Conservation (phyloP, 1,140 invertebrate genomes). For the Neuroterus valhalla region DNA sequence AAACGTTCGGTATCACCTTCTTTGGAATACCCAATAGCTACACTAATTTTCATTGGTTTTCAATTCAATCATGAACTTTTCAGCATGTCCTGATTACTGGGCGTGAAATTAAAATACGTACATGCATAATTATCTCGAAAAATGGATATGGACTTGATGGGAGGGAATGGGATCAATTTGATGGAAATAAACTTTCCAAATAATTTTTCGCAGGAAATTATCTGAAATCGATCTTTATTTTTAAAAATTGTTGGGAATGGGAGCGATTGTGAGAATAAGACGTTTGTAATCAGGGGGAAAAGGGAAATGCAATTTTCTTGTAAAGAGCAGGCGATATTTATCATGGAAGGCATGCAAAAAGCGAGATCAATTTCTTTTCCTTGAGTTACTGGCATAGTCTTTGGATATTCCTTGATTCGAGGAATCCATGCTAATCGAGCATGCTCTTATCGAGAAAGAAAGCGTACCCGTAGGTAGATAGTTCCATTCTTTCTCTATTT, state of each 20-base stretch:
- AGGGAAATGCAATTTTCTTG: conserved; percentile 20
- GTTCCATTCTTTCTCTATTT: conserved; percentile 15
- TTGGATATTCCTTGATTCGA: conserved; percentile 12
- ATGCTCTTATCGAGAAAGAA: conserved; percentile 23
- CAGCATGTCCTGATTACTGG: too few species aligned
- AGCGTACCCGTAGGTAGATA: conserved; percentile 22
- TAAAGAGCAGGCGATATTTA: conserved; percentile 17
- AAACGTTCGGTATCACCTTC: conserved; percentile 13
- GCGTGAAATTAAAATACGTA: too few species aligned
- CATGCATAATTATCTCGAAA: too few species aligned
- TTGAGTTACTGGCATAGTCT: conserved; percentile 15
- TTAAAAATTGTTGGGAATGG: not conserved
- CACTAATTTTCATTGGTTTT: not conserved
- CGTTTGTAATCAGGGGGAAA: conserved; percentile 15
- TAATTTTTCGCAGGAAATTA: not conserved
- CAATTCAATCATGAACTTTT: not conserved
- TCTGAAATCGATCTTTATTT: not conserved
- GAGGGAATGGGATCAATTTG: too few species aligned
- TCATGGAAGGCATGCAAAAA: conserved; percentile 14
- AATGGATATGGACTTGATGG: too few species aligned
- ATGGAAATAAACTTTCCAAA: not conserved
- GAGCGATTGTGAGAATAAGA: conserved; percentile 14
- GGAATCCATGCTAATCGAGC: conserved; percentile 14
- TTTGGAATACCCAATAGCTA: conserved; percentile 1
- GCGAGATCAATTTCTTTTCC: conserved; percentile 15